Percentiles rank a stretch among this genome's conserved stretches.
These are phyloP conservation scores for Acridotheres tristis DNA, from an alignment of 2,797 vertebrate genomes.

Conservation along the genomic window DNA sequence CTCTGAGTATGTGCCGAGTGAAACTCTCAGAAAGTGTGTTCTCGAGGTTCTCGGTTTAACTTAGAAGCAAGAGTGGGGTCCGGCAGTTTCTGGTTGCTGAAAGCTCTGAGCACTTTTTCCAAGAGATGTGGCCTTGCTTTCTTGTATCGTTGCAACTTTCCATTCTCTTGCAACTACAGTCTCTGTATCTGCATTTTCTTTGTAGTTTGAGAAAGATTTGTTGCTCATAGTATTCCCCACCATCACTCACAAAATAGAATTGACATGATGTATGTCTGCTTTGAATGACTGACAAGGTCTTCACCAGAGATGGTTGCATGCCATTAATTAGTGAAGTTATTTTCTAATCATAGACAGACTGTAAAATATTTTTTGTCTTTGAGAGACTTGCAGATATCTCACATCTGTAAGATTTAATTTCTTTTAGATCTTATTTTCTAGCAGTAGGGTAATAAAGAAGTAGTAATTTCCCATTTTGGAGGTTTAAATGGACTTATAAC, in stretches of 20 bases:
- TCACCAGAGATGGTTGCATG: background rate
- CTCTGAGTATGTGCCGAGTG: conserved; percentile 51
- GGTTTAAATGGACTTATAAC: background rate
- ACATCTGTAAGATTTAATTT: background rate
- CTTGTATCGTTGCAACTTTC: background rate
- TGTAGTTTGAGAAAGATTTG: background rate
- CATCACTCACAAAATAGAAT: background rate
- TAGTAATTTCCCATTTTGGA: background rate
- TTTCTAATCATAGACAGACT: background rate
- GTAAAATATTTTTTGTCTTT: background rate
- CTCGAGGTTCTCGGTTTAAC: conserved; percentile 10
- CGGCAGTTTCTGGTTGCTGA: background rate
- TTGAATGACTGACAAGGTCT: conserved; percentile 5
- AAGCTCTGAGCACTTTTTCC: background rate
- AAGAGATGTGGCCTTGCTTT: background rate
- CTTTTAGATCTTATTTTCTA: background rate
- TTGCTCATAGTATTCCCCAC: background rate
- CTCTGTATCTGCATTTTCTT: background rate
- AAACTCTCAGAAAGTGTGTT: conserved; percentile 14
- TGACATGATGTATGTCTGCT: background rate
- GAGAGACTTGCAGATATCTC: background rate
- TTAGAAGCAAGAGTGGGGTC: background rate
- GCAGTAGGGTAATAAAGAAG: background rate
- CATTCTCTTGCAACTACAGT: background rate
- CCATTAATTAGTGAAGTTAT: background rate